Conservation (phyloP, 2,888 invertebrate species). For the Lasioglossum figueresi region DNA sequence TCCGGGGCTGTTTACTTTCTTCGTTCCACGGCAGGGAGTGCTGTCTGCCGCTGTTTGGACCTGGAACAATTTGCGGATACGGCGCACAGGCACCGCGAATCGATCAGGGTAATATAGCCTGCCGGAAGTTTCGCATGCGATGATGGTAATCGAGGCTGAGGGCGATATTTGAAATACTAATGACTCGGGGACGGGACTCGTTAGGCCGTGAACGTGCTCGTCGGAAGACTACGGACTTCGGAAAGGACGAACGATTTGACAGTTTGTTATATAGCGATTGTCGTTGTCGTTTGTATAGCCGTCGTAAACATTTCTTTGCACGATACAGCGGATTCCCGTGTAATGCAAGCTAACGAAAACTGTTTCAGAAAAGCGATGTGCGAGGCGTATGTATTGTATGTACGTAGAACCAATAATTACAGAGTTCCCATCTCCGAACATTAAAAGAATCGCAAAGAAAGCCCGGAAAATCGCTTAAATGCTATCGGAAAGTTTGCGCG, state of each 20-base stretch:
- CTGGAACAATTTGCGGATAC: slow-evolving; percentile 8
- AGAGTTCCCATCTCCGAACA: background rate
- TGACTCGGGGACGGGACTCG: background rate
- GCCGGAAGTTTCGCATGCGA: background rate
- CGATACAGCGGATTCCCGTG: background rate
- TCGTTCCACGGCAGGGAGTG: slow-evolving; percentile 22
- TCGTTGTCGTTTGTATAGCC: no score
- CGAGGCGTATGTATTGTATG: no score
- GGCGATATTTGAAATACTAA: slow-evolving; percentile 19
- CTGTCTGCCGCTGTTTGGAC: background rate
- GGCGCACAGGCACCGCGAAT: background rate
- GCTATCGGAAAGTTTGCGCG: background rate
- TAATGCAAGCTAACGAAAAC: background rate
- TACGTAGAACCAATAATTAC: background rate
- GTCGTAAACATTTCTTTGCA: background rate
- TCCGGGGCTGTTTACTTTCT: slow-evolving; percentile 49
- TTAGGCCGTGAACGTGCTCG: background rate
- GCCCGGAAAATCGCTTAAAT: background rate
- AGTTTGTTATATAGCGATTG: no score
- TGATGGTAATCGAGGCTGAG: slow-evolving; percentile 3
- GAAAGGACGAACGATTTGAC: background rate
- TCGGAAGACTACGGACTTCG: background rate
- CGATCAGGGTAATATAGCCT: slow-evolving; percentile 27
- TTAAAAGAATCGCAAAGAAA: background rate
- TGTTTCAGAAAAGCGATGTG: no score